Percentiles rank a stretch among this genome's conserved stretches.
Conservation (phyloP, 2,888 invertebrate species). For the Tenthredo notha region DNA sequence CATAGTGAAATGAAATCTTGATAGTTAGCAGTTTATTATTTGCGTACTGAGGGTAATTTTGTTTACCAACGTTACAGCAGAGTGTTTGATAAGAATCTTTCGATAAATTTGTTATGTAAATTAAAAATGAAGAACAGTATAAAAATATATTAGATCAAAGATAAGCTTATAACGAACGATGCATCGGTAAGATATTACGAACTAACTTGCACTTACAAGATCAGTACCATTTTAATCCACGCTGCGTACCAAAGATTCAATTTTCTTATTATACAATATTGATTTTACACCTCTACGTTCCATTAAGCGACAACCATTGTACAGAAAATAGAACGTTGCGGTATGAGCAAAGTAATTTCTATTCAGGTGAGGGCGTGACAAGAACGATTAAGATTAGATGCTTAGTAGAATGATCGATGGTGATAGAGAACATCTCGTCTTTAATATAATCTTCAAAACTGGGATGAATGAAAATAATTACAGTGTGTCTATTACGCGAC, state of each 20-base stretch:
- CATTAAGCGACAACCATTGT: constrained; percentile 18
- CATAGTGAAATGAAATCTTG: neutral
- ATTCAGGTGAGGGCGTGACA: neutral
- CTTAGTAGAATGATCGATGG: neutral
- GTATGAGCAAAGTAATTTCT: neutral
- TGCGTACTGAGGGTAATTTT: constrained; percentile 4
- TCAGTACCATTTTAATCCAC: neutral
- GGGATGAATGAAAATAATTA: neutral
- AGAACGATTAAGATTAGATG: constrained; percentile 22
- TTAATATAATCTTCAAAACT: neutral
- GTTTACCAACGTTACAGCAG: constrained; percentile 17
- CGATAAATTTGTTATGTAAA: constrained; percentile 9
- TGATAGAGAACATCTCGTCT: neutral
- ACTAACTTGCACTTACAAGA: neutral
- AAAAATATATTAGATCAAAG: constrained; percentile 26
- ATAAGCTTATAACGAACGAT: constrained; percentile 12
- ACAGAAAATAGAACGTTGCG: neutral
- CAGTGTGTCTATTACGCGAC: neutral
- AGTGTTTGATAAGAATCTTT: constrained; percentile 1
- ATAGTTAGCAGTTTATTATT: constrained; percentile 33
- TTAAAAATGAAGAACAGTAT: constrained; percentile 13
- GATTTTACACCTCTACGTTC: neutral
- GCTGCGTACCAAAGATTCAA: neutral
- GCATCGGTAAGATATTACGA: neutral
- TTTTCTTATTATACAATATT: constrained; percentile 26